Evolutionary conservation across 2,888 invertebrate species (phyloP).

Genomic region (Hoplodrina ambigua): DNA sequence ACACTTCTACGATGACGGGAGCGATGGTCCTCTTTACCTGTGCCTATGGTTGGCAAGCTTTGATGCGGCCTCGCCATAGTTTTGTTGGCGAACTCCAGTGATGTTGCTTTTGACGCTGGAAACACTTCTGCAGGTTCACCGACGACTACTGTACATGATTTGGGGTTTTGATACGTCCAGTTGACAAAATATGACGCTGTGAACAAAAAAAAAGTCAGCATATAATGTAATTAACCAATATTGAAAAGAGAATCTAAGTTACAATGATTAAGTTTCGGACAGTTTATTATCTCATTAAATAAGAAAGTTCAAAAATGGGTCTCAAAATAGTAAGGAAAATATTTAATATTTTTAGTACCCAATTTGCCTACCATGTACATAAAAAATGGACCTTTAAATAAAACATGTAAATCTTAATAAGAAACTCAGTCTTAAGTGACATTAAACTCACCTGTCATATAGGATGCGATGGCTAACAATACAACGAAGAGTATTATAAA

Average conservation of each 20-base stretch:
- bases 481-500: conserved; percentile 96
- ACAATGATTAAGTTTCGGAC: conserved; percentile 28
- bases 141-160: conserved; percentile 95
- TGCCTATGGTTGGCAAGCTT: conserved; percentile 88
- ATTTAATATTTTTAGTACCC: too few species aligned
- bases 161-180: conserved; percentile 96
- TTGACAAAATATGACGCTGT: conserved; percentile 95
- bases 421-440: neutral
- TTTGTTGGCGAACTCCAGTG: conserved; percentile 92
- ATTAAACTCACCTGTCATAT: conserved; percentile 94
- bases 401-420: neutral
- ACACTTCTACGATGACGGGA: conserved; percentile 93
- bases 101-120: conserved; percentile 93
- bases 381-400: neutral
- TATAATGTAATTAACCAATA: conserved; percentile 41
- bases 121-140: conserved; percentile 94
- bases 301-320: conserved; percentile 14
- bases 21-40: conserved; percentile 89
- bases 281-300: conserved; percentile 31
- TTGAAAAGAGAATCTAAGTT: conserved; percentile 1
- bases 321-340: neutral
- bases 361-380: neutral
- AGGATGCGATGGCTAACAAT: conserved; percentile 95
- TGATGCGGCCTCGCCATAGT: conserved; percentile 93
- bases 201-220: conserved; percentile 64